phyloP scores from a whole-genome alignment of 2,797 vertebrate genomes.

The Pseudocheirus occidentalis region DNA sequence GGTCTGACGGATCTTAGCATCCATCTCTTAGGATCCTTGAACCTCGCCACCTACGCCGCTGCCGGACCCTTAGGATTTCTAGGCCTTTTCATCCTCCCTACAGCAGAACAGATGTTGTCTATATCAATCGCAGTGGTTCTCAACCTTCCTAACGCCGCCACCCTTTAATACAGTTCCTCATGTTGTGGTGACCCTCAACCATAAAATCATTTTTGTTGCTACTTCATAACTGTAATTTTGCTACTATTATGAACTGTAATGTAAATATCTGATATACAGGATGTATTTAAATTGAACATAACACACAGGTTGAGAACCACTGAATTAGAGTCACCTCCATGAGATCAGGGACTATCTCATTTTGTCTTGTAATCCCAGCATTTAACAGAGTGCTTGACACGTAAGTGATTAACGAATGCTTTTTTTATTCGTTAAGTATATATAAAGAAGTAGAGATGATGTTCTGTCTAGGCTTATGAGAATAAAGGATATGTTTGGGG shows the following conservation, averaged over 20 bases:
- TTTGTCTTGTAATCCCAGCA: not conserved
- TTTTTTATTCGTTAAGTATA: not conserved
- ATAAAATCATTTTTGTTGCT: too few species aligned
- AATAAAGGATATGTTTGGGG: not conserved
- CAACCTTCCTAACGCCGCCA: too few species aligned
- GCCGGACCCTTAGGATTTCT: not conserved
- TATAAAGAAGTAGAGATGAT: not conserved
- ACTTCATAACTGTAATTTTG: too few species aligned
- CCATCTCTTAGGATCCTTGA: not conserved
- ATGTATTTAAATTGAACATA: too few species aligned
- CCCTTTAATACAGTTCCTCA: too few species aligned
- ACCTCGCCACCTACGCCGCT: not conserved
- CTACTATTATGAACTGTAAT: too few species aligned
- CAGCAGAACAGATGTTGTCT: not conserved
- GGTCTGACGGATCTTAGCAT: not conserved
- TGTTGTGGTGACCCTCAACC: too few species aligned
- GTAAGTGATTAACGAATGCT: not conserved
- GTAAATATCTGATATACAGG: too few species aligned
- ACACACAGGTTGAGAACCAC: too few species aligned
- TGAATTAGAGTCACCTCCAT: not conserved
- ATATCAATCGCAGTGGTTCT: too few species aligned
- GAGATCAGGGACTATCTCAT: not conserved
- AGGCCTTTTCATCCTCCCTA: not conserved
- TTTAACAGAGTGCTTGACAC: not conserved
- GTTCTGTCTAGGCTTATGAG: not conserved